Base-by-base conservation (phyloP, 2,113 vertebrate species). In the Scomber colias region DNA sequence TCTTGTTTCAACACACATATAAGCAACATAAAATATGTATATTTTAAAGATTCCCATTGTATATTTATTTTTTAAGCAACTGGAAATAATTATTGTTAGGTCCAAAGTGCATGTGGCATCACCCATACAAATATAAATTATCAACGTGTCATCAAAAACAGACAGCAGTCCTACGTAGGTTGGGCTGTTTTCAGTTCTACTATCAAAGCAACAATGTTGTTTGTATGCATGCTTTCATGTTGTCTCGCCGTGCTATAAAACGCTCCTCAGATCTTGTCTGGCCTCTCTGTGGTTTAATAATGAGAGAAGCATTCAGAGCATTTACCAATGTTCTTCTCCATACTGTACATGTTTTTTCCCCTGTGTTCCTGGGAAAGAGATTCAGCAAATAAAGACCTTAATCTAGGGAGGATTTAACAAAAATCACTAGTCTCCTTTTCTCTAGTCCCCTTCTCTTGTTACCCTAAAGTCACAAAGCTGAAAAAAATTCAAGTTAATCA, bases 271-370 rank as follows among this genome's bases (percentile, higher is more conserved):
- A 71, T 54, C 65, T 31, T 15, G 64, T 30, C 75, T 17, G 59
- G 60, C 63, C 72, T 77, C 89, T 64, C 50, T 44, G 57, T 21
- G 62, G 54, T 93, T 93, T 91, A 81, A 92, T 88, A 90, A 89
- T 70, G 75, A 88, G 65, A 92, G 83, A 90, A 85, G 83, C 80
- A 91, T 92, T 91, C 81, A 55, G 88, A 79, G 85, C 77, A 87
- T 91, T 91, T 83, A 71, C 63, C 51, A 65, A 70, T 55, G 15
- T 73, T 81, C 51, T 63, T 73, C 50, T 19, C 21, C 17, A 27
- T 78, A n/a, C n/a, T n/a, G n/a, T n/a, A 31, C 54, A 67, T 69
- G 74, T 85, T 59, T 16, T 89, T 89, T 92, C 54, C 53, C 49
- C 76, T 77, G 67, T 60, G 77, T 80, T 90, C 75, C 70, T 89